Evolutionary conservation across 2,797 vertebrate genomes (phyloP), one percentile per base, ranked within the genome.

Genomic region (Xyrichtys novacula): DNA sequence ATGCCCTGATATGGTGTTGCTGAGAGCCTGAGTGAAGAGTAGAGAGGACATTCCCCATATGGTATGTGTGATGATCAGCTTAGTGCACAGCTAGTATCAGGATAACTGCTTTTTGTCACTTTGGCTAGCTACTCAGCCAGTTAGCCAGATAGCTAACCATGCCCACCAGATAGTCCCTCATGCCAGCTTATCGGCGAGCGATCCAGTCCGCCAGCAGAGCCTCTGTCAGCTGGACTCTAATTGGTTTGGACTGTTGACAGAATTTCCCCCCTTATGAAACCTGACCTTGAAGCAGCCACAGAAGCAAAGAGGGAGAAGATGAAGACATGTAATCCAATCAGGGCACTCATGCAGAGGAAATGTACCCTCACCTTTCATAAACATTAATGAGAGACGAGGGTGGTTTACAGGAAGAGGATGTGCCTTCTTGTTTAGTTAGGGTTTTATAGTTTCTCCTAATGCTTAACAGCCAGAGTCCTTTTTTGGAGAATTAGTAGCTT

Each of bases 1-100:
- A 90, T 91, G 88, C 81, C 91, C 90, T 80, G 59, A 90, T 92
- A 90, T 92, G 89, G 90, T 83, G 43, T 68, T 87, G 84, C 48
- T 26, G 70, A 76, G 70, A 67, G 84, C 59, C 73, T 82, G 55
- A 2, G 77, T 72, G 58, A 76, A 72, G 71, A 83, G 65, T 44
- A 61, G 66, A 78, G 70, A 78, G 54, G 73, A 80, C 69, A 84
- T 89, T 89, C 88, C 85, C 84, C 80, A 50, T 76, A 76, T 74
- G 88, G 85, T 60, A 59, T 85, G 83, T 70, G 65, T 70, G 59
- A 76, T 75, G 81, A 86, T 54, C 55, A 73, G 67, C 58, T 25
- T 52, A 26, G 61, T 53, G 58, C 48, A 65, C 68, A 55, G 56
- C 72, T 66, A 69, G 52, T 78, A 72, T 31, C 20, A 50, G 68